phyloP scores from a whole-genome alignment of 1,140 invertebrate species.

The Lineus longissimus region DNA sequence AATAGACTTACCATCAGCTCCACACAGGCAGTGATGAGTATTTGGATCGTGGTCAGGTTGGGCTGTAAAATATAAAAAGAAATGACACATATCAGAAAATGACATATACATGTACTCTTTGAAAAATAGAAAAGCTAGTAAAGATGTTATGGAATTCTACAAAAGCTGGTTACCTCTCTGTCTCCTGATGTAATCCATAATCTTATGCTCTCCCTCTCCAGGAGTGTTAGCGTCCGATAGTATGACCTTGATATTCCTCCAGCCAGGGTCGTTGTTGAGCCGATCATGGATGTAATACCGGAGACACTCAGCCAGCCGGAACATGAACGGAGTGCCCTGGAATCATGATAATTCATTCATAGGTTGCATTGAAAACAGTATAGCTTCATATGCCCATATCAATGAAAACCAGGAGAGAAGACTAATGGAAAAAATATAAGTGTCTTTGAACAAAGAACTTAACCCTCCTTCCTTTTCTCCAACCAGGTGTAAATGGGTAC shows the following conservation, averaged over 20 bases:
- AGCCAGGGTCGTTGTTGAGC: slow-evolving; percentile 91
- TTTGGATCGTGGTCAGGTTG: slow-evolving; percentile 97
- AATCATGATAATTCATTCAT: slow-evolving; percentile 17
- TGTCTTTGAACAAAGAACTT: slow-evolving; percentile 13
- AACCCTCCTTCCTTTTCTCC: slow-evolving; percentile 14
- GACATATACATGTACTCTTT: background rate
- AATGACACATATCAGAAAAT: background rate
- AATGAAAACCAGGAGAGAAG: background rate
- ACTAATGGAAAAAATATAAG: background rate
- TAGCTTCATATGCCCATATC: background rate
- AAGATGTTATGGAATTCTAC: too few species aligned
- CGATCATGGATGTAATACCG: slow-evolving; percentile 95
- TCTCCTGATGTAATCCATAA: slow-evolving; percentile 97
- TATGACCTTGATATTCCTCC: slow-evolving; percentile 90
- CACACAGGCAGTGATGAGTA: slow-evolving; percentile 94
- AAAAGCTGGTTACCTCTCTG: slow-evolving; percentile 79
- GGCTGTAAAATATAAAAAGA: slow-evolving; percentile 57
- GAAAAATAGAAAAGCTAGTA: too few species aligned
- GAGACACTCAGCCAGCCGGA: slow-evolving; percentile 84
- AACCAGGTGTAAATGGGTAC: too few species aligned
- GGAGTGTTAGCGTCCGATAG: slow-evolving; percentile 98
- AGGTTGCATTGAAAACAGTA: background rate
- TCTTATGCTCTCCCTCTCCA: slow-evolving; percentile 98
- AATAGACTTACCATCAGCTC: slow-evolving; percentile 78
- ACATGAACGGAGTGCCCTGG: slow-evolving; percentile 96